Conservation (phyloP, 2,797 vertebrate genomes). For the Centroberyx gerrardi region DNA sequence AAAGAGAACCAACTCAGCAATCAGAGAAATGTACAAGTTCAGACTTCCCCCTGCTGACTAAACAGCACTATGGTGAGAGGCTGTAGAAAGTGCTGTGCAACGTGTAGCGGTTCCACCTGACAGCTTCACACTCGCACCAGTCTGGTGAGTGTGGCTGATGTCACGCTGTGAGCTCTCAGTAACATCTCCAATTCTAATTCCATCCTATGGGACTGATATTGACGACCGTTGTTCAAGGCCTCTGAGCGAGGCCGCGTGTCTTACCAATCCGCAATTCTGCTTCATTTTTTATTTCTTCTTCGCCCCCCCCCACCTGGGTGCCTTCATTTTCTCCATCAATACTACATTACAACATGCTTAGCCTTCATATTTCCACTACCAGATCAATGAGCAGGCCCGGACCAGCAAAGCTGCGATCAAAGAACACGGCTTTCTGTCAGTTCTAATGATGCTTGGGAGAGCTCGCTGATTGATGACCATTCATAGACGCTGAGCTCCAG, state of each 20-base stretch:
- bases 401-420: conserved; percentile 42
- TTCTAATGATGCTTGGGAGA: conserved; percentile 35
- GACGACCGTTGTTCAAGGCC: background rate
- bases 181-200: conserved; percentile 18
- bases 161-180: background rate
- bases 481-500: background rate
- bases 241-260: conserved; percentile 8
- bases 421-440: conserved; percentile 41
- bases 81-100: background rate
- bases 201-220: background rate
- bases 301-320: background rate
- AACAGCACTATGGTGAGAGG: conserved; percentile 33
- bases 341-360: conserved; percentile 23
- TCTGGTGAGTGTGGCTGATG: background rate
- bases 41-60: conserved; percentile 33
- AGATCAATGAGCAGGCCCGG: conserved; percentile 53
- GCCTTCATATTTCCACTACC: conserved; percentile 37
- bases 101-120: conserved; percentile 7
- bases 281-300: background rate
- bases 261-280: background rate
- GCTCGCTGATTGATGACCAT: conserved; percentile 45
- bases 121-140: background rate
- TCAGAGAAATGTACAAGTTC: conserved; percentile 27
- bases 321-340: conserved; percentile 11
- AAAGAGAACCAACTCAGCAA: conserved; percentile 26